Base-by-base conservation (phyloP, 2,113 vertebrate species). In the Callocephalon fimbriatum region DNA sequence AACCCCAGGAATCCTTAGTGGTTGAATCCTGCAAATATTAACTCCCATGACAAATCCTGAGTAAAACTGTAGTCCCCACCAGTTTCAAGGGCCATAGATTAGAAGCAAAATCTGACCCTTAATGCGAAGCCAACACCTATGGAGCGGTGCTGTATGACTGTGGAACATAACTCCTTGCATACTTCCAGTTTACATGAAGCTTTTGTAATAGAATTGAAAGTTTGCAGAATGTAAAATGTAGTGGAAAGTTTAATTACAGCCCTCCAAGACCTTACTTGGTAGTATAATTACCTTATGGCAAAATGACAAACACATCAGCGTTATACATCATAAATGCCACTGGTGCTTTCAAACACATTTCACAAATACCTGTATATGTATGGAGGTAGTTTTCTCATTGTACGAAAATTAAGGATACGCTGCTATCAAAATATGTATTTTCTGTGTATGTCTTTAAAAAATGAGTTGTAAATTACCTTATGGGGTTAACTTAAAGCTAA, bases 131-230 rank as follows among this genome's bases (percentile, higher is more conserved):
- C 53, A 63, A n/a, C 27, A 29, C 21, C 14, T 72, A 29, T 11
- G 8, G 27, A 75, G 25, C 0, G 3, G n/a, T 56, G 35, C 14
- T 47, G 4, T 32, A 3, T 48, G 51, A 38, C 31, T 1, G 5
- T 7, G 25, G 27, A 73, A 47, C 12, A 12, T 12, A 89, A 63
- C 12, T 93, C 22, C 26, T 51, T 66, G 15, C 0, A 0, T 54
- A 20, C 42, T 85, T 91, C 65, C n/a, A 37, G 8, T 78, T 87
- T 73, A 26, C 7, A 12, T 29, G 50, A 45, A 76, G 10, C 40
- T 88, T 73, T 77, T 0, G 0, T 50, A 42, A 47, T 74, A 21
- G 3, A 47, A 48, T 58, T 0, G 1, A 12, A 75, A 72, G 47
- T 38, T 91, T 72, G 61, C 50, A 32, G 15, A 68, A 11, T 44